These are phyloP conservation scores for Gracilinanus agilis DNA, from an alignment of 2,113 vertebrate genomes.

Conservation along the genomic window DNA sequence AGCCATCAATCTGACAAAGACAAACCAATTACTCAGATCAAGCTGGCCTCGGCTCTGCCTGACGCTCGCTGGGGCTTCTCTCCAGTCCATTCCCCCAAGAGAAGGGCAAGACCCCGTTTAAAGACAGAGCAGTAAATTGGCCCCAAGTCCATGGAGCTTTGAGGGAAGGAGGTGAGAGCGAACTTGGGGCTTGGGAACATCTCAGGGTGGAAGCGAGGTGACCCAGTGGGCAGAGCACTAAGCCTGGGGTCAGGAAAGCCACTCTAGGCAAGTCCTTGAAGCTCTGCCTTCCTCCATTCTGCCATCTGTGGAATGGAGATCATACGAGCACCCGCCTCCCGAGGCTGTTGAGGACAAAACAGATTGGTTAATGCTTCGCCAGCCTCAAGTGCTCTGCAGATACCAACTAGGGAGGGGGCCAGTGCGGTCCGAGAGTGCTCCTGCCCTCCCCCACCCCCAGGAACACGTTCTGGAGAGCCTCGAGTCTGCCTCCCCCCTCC, in stretches of 20 bases:
- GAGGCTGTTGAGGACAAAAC: background rate
- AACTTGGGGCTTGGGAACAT: background rate
- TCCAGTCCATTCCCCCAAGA: background rate
- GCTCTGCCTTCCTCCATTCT: background rate
- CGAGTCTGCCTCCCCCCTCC: background rate
- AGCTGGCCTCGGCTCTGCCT: conserved; percentile 56
- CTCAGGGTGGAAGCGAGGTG: background rate
- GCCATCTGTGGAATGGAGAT: background rate
- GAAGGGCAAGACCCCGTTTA: background rate
- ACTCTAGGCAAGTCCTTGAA: background rate
- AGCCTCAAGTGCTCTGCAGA: background rate
- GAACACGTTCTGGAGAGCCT: background rate
- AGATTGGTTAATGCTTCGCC: background rate
- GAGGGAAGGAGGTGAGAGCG: background rate
- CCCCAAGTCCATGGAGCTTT: background rate
- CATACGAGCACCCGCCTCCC: background rate
- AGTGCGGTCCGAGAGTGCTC: background rate
- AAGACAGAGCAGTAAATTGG: background rate
- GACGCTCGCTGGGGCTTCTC: conserved; percentile 5
- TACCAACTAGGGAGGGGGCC: too few species aligned
- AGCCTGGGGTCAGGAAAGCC: background rate
- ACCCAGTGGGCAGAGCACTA: background rate
- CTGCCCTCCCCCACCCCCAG: background rate
- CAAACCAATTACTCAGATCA: conserved; percentile 69
- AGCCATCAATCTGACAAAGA: conserved; percentile 63